These are phyloP conservation scores for Gymnocypris eckloni DNA, from an alignment of 2,797 vertebrate species.

Conservation along the genomic window DNA sequence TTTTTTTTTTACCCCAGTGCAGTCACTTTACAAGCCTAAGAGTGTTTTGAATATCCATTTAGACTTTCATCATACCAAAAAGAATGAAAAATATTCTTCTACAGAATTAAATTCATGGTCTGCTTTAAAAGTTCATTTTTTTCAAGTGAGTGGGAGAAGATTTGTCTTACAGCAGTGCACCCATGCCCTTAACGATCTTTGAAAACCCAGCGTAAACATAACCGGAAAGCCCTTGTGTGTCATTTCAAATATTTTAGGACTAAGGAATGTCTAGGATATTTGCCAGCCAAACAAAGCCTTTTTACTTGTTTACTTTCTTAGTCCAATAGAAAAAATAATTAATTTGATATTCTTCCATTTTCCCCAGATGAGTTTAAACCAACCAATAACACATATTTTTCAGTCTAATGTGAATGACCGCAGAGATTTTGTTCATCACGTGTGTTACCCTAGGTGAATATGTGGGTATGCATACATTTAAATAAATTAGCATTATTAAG, in stretches of 20 bases:
- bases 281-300: not conserved
- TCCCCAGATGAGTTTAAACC: conserved; percentile 26
- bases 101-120: not conserved
- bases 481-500: conserved; percentile 55
- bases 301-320: conserved; percentile 18
- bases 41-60: conserved; percentile 24
- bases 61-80: not conserved
- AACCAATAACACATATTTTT: conserved; percentile 17
- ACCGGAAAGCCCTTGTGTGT: not conserved
- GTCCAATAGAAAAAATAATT: not conserved
- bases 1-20: not conserved
- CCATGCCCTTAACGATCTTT: not conserved
- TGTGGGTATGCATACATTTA: conserved; percentile 57
- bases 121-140: not conserved
- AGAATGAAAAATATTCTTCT: not conserved
- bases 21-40: not conserved
- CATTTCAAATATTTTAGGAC: not conserved
- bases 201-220: not conserved
- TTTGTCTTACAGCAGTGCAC: not conserved
- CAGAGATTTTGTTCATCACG: conserved; percentile 40
- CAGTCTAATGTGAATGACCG: conserved; percentile 33
- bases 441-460: conserved; percentile 55
- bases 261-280: not conserved
- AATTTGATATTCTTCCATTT: not conserved
- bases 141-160: not conserved